Evolutionary conservation across 2,888 invertebrate genomes (phyloP), one percentile per base, ranked within the genome.

Genomic region (Agrochola litura): DNA sequence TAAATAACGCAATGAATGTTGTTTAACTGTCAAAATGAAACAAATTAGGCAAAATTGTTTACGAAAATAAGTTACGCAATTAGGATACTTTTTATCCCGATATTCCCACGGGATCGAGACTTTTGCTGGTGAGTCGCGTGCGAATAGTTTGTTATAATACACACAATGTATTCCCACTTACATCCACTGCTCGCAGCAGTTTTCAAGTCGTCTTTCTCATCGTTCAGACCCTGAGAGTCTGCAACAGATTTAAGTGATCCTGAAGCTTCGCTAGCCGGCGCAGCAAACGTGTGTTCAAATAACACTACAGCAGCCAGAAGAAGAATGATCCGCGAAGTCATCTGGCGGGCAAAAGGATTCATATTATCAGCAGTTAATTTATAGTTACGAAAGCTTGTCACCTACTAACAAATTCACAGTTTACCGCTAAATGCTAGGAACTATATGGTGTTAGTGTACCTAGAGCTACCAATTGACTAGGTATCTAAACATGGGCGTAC

Each of bases 171-270:
- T 65, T 52, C 4, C 2, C 83, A 91, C 95, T 90, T 92, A 96
- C 96, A 94, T 82, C 92, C 89, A 82, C 90, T 91, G 83, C 95
- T 96, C 3, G 95, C 95, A 54, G 94, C 95, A 25, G 94, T 88
- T 86, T 93, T 93, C 58, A 96, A 90, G 83, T 96, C 96, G 73
- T 90, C 90, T n/a, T 90, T 90, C 72, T 90, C 88, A 63, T 87
- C 84, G 16, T 80, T 77, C 22, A 85, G 61, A 30, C 77, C 73
- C 69, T 82, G 79, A 52, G 88, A 76, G 66, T 86, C 79, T 8
- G 80, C 65, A 60, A 71, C 76, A 58, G 85, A 75, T 77, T 89
- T 88, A 73, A 79, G 83, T 14, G 86, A 72, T 74, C 80, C 77
- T 14, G 77, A 72, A 8, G 81, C 82, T 63, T 88, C 88, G 67